These are phyloP conservation scores for Hozukius guyotensis DNA, from an alignment of 2,797 vertebrate genomes.

Conservation along the genomic window DNA sequence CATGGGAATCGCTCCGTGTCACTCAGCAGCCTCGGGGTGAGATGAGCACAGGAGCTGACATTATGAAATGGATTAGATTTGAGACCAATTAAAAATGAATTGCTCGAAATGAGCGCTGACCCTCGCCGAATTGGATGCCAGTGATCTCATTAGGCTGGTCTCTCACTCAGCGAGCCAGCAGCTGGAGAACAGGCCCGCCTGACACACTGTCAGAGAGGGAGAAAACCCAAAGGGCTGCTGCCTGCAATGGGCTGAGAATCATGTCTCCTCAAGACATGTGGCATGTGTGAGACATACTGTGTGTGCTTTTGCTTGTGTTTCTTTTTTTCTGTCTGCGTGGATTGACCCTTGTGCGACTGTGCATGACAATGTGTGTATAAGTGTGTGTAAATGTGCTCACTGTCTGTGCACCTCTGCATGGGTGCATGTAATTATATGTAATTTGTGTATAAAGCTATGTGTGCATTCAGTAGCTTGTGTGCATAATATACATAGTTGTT, in stretches of 20 bases:
- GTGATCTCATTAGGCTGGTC: constrained; percentile 81
- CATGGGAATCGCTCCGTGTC: constrained; percentile 64
- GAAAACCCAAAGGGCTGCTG: constrained; percentile 60
- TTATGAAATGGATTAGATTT: constrained; percentile 83
- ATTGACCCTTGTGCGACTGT: neutral
- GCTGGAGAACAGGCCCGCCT: constrained; percentile 65
- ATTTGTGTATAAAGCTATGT: neutral
- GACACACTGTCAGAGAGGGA: constrained; percentile 63
- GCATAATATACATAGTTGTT: neutral
- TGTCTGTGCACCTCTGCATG: neutral
- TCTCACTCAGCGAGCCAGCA: constrained; percentile 63
- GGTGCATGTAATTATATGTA: neutral
- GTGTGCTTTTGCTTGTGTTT: neutral
- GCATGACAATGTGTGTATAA: neutral
- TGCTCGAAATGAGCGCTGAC: constrained; percentile 80
- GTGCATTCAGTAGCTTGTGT: neutral
- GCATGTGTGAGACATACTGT: constrained; percentile 1
- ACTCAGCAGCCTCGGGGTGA: constrained; percentile 52
- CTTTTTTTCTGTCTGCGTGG: neutral
- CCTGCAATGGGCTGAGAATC: constrained; percentile 36
- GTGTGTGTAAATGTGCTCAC: neutral
- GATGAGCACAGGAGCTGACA: constrained; percentile 75
- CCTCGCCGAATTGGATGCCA: constrained; percentile 78
- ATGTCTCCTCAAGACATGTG: constrained; percentile 37
- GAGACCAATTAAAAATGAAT: constrained; percentile 86